Percentiles rank a stretch among this genome's conserved stretches.
These are phyloP conservation scores for Sminthopsis crassicaudata DNA, from an alignment of 2,113 vertebrate genomes.

Conservation along the genomic window DNA sequence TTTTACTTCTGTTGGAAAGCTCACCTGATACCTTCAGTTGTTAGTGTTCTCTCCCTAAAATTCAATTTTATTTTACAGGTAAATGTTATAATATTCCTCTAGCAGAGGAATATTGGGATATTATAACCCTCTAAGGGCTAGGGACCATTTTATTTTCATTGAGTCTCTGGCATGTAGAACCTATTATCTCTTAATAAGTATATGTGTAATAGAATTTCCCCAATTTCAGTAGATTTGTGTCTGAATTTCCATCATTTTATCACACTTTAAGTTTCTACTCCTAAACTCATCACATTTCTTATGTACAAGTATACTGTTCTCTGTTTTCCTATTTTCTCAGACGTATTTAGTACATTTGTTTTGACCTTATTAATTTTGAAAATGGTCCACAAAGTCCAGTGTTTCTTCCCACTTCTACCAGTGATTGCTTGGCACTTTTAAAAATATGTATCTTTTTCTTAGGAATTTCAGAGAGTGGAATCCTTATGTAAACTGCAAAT, in stretches of 20 bases:
- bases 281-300: background rate
- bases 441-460: background rate
- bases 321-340: background rate
- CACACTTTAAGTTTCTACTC: background rate
- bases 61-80: background rate
- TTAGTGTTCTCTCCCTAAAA: background rate
- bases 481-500: background rate
- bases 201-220: background rate
- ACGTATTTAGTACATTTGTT: background rate
- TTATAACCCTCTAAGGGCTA: no score
- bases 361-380: no score
- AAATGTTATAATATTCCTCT: background rate
- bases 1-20: background rate
- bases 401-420: background rate
- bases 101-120: background rate
- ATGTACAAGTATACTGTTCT: background rate
- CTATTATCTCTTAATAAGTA: background rate
- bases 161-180: background rate
- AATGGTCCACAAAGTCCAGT: background rate
- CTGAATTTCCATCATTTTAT: background rate
- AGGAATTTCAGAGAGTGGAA: background rate
- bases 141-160: background rate
- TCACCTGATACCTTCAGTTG: background rate
- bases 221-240: background rate
- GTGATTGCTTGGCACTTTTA: background rate